These are phyloP conservation scores for Meteorus cinctellus DNA, from an alignment of 2,888 invertebrate genomes.

Conservation along the genomic window DNA sequence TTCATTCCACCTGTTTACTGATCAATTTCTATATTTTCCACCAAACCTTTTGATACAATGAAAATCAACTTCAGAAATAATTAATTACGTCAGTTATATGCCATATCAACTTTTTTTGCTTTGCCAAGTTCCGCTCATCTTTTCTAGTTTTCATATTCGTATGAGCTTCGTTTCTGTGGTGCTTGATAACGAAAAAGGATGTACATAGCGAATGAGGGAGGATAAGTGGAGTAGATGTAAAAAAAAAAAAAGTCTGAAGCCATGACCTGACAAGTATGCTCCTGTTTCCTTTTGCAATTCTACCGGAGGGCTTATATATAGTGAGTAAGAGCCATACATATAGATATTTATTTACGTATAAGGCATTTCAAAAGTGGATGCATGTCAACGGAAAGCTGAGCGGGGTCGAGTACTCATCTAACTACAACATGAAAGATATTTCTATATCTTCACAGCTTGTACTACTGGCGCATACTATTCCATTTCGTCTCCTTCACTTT, in stretches of 20 bases:
- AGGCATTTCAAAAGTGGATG: conserved; percentile 37
- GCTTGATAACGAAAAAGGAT: background rate
- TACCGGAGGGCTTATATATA: background rate
- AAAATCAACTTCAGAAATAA: background rate
- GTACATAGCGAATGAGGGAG: background rate
- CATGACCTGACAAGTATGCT: conserved; percentile 16
- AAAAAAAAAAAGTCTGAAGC: conserved; percentile 12
- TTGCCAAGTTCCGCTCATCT: background rate
- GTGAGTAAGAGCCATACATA: conserved; percentile 20
- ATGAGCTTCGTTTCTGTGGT: background rate
- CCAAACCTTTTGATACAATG: background rate
- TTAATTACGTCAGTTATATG: background rate
- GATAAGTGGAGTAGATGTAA: background rate
- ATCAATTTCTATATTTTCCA: too few relatives aligned
- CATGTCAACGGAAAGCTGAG: conserved; percentile 43
- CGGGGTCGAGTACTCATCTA: conserved; percentile 37
- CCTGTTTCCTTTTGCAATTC: conserved; percentile 25
- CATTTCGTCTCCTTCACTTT: background rate
- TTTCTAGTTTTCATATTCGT: background rate
- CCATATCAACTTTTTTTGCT: background rate
- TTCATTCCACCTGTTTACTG: too few relatives aligned
- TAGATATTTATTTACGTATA: background rate
- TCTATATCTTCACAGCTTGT: conserved; percentile 24
- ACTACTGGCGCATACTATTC: conserved; percentile 5
- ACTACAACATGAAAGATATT: conserved; percentile 39